Conservation (phyloP, 1,140 invertebrate genomes). For the Solenopsis invicta region DNA sequence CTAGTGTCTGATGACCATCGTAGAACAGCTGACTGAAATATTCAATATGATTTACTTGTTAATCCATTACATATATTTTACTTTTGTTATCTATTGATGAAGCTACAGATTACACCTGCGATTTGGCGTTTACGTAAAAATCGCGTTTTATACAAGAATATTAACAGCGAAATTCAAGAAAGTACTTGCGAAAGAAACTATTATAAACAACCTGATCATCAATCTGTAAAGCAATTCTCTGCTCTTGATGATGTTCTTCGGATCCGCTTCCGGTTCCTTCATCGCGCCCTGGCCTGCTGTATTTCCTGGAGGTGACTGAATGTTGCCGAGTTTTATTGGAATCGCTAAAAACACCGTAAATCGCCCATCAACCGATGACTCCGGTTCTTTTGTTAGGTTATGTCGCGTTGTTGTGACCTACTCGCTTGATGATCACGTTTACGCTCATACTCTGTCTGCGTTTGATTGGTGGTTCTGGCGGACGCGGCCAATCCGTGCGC, state of each 20-base stretch:
- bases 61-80: not conserved
- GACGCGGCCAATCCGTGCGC: not conserved
- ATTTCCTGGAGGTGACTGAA: slow-evolving; percentile 72
- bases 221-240: slow-evolving; percentile 94
- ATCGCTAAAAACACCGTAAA: slow-evolving; percentile 51
- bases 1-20: slow-evolving; percentile 97
- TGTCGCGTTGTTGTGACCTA: slow-evolving; percentile 50
- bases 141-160: not conserved
- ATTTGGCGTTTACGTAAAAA: not conserved
- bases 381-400: slow-evolving; percentile 61
- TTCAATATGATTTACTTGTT: slow-evolving; percentile 42
- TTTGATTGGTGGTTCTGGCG: slow-evolving; percentile 2
- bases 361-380: slow-evolving; percentile 60
- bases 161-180: not conserved
- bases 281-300: slow-evolving; percentile 74
- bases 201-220: slow-evolving; percentile 92
- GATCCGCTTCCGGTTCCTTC: slow-evolving; percentile 90
- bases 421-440: not conserved
- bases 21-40: slow-evolving; percentile 94
- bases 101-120: not conserved
- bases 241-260: slow-evolving; percentile 93
- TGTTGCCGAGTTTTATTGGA: slow-evolving; percentile 58
- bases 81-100: not conserved
- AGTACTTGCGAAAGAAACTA: not conserved
- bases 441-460: not conserved